These are phyloP conservation scores for Sebastes umbrosus DNA, from an alignment of 2,797 vertebrate genomes.

Conservation along the genomic window DNA sequence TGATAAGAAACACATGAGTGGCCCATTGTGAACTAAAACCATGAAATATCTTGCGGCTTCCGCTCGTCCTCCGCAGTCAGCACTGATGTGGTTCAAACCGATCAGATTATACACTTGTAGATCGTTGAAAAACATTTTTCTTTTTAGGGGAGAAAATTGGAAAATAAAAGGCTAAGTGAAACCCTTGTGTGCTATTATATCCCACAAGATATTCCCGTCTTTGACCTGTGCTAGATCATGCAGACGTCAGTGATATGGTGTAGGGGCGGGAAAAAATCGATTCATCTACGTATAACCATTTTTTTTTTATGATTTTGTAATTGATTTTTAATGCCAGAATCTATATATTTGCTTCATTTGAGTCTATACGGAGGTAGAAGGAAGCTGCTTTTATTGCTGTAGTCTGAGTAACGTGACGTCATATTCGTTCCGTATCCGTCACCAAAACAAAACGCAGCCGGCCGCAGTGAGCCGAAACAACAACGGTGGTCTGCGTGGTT, in stretches of 20 bases:
- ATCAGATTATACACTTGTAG: constrained; percentile 46
- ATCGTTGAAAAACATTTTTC: background rate
- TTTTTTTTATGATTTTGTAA: too few relatives aligned
- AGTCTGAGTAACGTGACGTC: too few relatives aligned
- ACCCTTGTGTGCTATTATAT: background rate
- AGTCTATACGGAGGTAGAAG: too few relatives aligned
- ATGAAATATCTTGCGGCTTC: constrained; percentile 59
- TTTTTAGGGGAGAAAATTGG: background rate
- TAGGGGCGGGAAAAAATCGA: too few relatives aligned
- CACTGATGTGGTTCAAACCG: constrained; percentile 57
- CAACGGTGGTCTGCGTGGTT: too few relatives aligned
- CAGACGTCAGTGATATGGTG: background rate
- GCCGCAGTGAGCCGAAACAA: too few relatives aligned
- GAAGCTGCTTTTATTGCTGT: too few relatives aligned
- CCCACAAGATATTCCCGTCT: background rate
- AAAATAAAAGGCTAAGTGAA: constrained; percentile 3
- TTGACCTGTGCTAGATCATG: background rate
- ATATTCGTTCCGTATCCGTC: too few relatives aligned
- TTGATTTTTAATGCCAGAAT: too few relatives aligned
- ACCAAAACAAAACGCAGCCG: too few relatives aligned
- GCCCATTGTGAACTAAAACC: constrained; percentile 59
- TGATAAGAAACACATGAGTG: constrained; percentile 72
- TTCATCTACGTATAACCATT: too few relatives aligned
- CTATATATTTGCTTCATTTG: too few relatives aligned
- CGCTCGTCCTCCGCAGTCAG: constrained; percentile 40